Evolutionary conservation across 2,888 invertebrate genomes (phyloP).

Genomic region (Dichetophora obliterata): DNA sequence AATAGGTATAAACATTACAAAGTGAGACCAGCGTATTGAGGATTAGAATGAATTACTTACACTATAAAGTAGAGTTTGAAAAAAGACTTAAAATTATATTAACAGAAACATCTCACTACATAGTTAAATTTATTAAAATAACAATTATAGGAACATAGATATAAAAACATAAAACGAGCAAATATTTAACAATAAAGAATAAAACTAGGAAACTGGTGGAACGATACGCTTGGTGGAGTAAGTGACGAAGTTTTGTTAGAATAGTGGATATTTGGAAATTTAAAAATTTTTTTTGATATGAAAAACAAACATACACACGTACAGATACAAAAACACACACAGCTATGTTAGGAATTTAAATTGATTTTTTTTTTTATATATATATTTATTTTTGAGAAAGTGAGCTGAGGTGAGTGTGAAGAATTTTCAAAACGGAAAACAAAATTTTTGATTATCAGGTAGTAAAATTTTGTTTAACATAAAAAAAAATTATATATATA

Average conservation of each 20-base stretch:
- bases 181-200: conserved; percentile 16
- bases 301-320: conserved; percentile 29
- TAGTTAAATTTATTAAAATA: conserved; percentile 19
- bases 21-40: too few species aligned
- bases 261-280: conserved; percentile 23
- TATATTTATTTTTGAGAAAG: not conserved
- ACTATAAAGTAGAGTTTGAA: not conserved
- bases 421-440: not conserved
- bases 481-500: not conserved
- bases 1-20: too few species aligned
- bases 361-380: not conserved
- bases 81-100: not conserved
- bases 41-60: too few species aligned
- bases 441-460: not conserved
- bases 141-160: conserved; percentile 42
- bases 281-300: conserved; percentile 31
- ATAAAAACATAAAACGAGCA: conserved; percentile 34
- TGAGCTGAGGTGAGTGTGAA: conserved; percentile 15
- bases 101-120: conserved; percentile 5
- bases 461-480: conserved; percentile 14
- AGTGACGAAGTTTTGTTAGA: conserved; percentile 37
- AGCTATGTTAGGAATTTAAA: not conserved
- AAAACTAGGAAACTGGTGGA: conserved; percentile 36
- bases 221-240: conserved; percentile 39
- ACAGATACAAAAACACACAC: conserved; percentile 1